Percentiles rank a stretch among this genome's conserved stretches.
These are phyloP conservation scores for Pollimyrus isidori DNA, from an alignment of 2,113 vertebrate species.

Conservation along the genomic window DNA sequence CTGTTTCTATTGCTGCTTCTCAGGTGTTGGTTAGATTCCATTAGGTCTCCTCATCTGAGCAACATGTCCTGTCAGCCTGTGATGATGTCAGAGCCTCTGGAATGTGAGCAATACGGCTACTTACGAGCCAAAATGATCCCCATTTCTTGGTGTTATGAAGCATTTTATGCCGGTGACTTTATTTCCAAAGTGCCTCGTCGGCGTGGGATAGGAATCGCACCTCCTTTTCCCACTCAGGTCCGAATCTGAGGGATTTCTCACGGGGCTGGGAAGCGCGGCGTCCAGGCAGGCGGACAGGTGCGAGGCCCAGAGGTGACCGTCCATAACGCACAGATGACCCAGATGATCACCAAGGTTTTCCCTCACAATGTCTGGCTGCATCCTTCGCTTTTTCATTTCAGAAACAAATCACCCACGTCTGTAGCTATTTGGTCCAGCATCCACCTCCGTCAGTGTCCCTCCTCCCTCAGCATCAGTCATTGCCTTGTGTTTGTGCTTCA, in stretches of 20 bases:
- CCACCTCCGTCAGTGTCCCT: not conserved
- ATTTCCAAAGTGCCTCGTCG: not conserved
- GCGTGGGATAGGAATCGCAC: not conserved
- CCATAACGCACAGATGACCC: not conserved
- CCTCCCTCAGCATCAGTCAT: not conserved
- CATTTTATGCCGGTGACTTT: not conserved
- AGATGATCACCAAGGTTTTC: not conserved
- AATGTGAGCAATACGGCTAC: not conserved
- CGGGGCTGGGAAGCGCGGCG: not conserved
- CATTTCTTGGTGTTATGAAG: not conserved
- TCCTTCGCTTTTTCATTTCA: not conserved
- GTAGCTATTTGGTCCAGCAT: not conserved
- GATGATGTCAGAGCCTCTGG: not conserved
- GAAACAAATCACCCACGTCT: not conserved
- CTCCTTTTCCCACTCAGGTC: not conserved
- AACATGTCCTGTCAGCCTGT: not conserved
- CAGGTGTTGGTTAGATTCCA: not conserved
- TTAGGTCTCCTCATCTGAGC: not conserved
- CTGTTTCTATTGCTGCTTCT: not conserved
- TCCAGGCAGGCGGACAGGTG: not conserved
- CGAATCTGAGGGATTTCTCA: not conserved
- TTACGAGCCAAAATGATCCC: not conserved
- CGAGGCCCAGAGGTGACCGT: not conserved
- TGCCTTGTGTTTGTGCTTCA: not conserved
- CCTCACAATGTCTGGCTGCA: not conserved